These are phyloP conservation scores for Ptychobarbus kaznakovi DNA, from an alignment of 2,797 vertebrate species.

Conservation along the genomic window DNA sequence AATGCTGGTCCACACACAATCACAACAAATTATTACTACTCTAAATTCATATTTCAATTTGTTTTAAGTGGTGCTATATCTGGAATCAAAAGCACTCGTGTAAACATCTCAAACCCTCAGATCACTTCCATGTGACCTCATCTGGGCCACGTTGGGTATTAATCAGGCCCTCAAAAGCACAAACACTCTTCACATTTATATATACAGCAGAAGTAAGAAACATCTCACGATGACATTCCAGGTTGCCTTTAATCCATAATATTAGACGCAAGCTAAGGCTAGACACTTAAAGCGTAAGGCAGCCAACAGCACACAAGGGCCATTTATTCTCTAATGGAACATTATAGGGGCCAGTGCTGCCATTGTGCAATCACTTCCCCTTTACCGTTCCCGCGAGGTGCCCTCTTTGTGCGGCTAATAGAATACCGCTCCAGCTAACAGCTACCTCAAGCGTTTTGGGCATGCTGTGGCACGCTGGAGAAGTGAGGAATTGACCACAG, in stretches of 20 bases:
- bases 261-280: conserved; percentile 6
- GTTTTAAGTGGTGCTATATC: conserved; percentile 16
- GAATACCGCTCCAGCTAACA: conserved; percentile 35
- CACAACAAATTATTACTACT: conserved; percentile 1
- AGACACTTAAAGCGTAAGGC: conserved; percentile 37
- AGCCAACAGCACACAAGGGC: conserved; percentile 52
- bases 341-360: conserved; percentile 29
- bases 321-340: conserved; percentile 61
- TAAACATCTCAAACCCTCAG: conserved; percentile 26
- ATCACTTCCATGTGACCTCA: conserved; percentile 42
- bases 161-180: conserved; percentile 67
- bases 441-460: conserved; percentile 31
- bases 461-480: conserved; percentile 26
- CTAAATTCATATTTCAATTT: neutral
- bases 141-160: conserved; percentile 63
- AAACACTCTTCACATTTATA: conserved; percentile 67
- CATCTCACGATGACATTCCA: conserved; percentile 54
- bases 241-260: conserved; percentile 10
- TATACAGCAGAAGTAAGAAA: conserved; percentile 64
- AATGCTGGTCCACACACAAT: conserved; percentile 9
- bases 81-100: neutral
- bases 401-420: conserved; percentile 48
- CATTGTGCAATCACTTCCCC: conserved; percentile 44
- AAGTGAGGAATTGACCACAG: conserved; percentile 9
- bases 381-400: conserved; percentile 32